Evolutionary conservation across 1,140 invertebrate species (phyloP).

Genomic region (Heliconius nattereri): DNA sequence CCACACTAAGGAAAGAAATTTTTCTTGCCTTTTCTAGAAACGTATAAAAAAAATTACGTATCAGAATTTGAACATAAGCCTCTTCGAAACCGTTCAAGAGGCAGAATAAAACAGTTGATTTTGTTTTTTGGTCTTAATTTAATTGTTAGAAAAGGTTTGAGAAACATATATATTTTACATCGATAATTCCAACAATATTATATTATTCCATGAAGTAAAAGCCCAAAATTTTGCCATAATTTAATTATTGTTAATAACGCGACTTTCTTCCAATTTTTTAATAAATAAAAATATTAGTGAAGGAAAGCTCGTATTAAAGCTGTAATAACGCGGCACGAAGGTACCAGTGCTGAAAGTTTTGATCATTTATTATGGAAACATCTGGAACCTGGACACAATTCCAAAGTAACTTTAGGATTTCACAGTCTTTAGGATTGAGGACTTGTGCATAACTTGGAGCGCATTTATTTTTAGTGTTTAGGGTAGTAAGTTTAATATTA

Average conservation of each 20-base stretch:
- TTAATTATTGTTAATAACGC: neutral
- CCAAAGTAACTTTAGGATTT: slow-evolving; percentile 3
- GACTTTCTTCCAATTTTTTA: neutral
- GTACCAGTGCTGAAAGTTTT: slow-evolving; percentile 19
- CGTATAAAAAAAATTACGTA: no score
- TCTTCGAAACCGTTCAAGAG: no score
- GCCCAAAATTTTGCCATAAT: neutral
- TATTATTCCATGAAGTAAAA: neutral
- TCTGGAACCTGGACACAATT: slow-evolving; percentile 6
- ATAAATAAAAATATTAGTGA: slow-evolving; percentile 27
- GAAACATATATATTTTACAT: no score
- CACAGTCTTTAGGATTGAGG: slow-evolving; percentile 5
- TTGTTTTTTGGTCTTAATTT: no score
- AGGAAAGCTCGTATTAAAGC: slow-evolving; percentile 51
- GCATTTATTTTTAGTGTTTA: neutral
- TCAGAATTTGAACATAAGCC: no score
- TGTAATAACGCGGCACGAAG: slow-evolving; percentile 46
- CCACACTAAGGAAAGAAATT: no score
- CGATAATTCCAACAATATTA: no score
- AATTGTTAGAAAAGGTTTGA: no score
- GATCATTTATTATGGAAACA: slow-evolving; percentile 9
- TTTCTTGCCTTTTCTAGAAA: no score
- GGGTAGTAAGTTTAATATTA: neutral
- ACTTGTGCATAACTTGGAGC: neutral
- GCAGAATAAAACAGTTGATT: no score